A percentile compares a stretch with the other conserved stretches of the same genome.
Evolutionary conservation across 2,797 vertebrate genomes (phyloP).

Genomic region (Phyllotis vaccarum): DNA sequence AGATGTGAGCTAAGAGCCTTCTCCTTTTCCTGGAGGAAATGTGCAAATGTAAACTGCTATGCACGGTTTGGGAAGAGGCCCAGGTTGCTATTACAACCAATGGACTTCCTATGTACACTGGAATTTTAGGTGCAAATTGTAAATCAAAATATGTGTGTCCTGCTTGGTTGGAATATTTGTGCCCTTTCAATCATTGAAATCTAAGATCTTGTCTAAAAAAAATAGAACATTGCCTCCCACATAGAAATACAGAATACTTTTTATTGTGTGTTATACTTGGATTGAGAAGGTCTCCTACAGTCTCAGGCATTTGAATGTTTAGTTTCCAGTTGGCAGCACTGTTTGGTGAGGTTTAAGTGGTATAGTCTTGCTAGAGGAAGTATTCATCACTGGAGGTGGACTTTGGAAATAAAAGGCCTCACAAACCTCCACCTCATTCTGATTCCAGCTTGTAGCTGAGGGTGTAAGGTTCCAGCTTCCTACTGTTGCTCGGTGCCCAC

Average conservation of each 20-base stretch:
- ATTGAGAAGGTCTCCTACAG: background rate
- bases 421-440: background rate
- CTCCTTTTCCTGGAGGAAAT: conserved; percentile 73
- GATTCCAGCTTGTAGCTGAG: background rate
- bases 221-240: conserved; percentile 83
- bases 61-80: conserved; percentile 76
- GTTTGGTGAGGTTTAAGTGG: background rate
- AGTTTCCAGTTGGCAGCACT: background rate
- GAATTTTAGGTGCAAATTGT: conserved; percentile 87
- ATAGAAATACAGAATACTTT: background rate
- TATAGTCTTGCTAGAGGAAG: no score
- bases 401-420: background rate
- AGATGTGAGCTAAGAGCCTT: conserved; percentile 62
- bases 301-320: background rate
- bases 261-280: background rate
- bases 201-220: conserved; percentile 53
- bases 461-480: background rate
- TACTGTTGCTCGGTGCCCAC: background rate
- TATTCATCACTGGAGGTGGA: background rate
- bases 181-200: conserved; percentile 87
- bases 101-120: conserved; percentile 84
- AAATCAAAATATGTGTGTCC: conserved; percentile 89
- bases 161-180: conserved; percentile 90
- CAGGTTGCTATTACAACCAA: conserved; percentile 78
- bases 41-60: conserved; percentile 74